Conservation (phyloP, 2,888 invertebrate species). For the Incurvaria masculella region DNA sequence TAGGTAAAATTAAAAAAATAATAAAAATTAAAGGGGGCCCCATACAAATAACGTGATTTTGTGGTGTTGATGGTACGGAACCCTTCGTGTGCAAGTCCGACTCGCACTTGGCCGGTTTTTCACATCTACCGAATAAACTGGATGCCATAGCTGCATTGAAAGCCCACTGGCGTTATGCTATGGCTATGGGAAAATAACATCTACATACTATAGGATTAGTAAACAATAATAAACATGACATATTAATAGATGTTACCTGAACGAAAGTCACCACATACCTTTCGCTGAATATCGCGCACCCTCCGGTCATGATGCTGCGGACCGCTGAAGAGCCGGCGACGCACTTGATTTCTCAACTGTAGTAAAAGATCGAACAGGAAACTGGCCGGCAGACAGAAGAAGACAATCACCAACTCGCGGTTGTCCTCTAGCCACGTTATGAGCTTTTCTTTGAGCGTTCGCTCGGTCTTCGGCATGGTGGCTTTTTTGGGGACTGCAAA, state of each 20-base stretch:
- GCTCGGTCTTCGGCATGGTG: conserved; percentile 14
- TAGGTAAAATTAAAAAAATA: too few relatives aligned
- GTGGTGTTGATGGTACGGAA: too few relatives aligned
- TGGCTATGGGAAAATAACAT: too few relatives aligned
- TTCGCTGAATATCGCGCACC: conserved; percentile 45
- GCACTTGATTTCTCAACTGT: conserved; percentile 30
- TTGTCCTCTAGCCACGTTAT: conserved; percentile 59
- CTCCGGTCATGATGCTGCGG: conserved; percentile 39
- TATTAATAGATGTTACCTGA: background rate
- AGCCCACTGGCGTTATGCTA: too few relatives aligned
- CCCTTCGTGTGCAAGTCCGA: too few relatives aligned
- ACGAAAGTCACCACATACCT: conserved; percentile 27
- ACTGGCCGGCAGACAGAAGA: conserved; percentile 66
- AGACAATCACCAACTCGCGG: conserved; percentile 58
- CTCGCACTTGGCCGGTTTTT: too few relatives aligned
- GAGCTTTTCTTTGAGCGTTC: conserved; percentile 26
- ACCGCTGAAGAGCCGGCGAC: conserved; percentile 31
- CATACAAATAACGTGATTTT: too few relatives aligned
- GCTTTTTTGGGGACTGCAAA: too few relatives aligned
- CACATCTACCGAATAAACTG: too few relatives aligned
- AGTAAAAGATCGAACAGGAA: conserved; percentile 55
- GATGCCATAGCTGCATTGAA: too few relatives aligned
- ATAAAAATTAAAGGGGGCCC: too few relatives aligned
- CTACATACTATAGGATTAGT: too few relatives aligned
- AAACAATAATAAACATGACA: background rate